A percentile compares a stretch with the other conserved stretches of the same genome.
Conservation (phyloP, 2,797 vertebrate species). For the Emydoidea blandingii region DNA sequence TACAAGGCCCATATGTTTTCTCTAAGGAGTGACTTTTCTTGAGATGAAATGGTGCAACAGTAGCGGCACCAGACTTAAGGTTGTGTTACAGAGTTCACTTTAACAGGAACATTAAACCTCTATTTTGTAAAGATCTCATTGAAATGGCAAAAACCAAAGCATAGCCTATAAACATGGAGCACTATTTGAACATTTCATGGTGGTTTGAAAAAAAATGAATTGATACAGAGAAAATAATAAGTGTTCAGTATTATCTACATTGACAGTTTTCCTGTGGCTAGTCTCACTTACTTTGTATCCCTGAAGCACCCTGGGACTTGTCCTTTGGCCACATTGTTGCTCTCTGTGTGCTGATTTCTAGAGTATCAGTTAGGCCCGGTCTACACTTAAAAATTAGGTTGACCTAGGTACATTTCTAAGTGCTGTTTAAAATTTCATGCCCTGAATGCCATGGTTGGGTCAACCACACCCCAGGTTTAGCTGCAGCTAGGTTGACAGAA, state of each 20-base stretch:
- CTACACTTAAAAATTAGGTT: too few species aligned
- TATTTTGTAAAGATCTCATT: neutral
- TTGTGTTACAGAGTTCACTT: neutral
- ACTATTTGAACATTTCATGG: neutral
- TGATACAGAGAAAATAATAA: neutral
- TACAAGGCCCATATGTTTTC: neutral
- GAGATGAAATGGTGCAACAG: neutral
- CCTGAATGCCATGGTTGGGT: too few species aligned
- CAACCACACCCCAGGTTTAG: too few species aligned
- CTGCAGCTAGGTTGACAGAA: too few species aligned
- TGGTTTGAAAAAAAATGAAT: fast-evolving
- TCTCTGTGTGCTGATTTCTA: neutral
- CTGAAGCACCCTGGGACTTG: neutral
- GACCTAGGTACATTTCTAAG: too few species aligned
- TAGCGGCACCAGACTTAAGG: neutral
- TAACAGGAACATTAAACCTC: neutral
- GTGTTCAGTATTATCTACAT: neutral
- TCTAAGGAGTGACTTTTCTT: neutral
- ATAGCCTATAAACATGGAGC: neutral
- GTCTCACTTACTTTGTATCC: neutral
- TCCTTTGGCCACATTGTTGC: neutral
- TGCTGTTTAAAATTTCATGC: too few species aligned
- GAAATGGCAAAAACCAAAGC: neutral
- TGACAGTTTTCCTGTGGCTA: neutral
- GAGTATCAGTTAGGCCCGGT: neutral